A percentile compares a stretch with the other conserved stretches of the same genome.
Conservation (phyloP, 1,140 invertebrate species). For the Cherax quadricarinatus region DNA sequence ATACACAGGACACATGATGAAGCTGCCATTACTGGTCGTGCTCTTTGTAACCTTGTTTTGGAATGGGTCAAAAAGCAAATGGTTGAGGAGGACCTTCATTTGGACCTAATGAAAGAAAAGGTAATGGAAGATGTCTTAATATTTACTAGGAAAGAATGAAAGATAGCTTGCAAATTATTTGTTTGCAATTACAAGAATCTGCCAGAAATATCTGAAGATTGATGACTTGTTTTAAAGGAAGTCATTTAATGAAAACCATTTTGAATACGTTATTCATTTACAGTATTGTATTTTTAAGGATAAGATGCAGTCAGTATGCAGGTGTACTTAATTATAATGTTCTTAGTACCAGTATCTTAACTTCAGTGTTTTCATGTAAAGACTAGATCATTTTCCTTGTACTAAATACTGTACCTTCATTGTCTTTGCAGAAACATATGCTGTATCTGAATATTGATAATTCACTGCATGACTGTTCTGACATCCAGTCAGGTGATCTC, state of each 20-base stretch:
- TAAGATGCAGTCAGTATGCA: too few relatives aligned
- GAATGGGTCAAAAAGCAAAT: conserved; percentile 83
- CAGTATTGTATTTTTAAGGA: too few relatives aligned
- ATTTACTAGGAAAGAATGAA: not conserved
- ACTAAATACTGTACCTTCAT: too few relatives aligned
- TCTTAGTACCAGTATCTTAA: too few relatives aligned
- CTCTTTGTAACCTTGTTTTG: conserved; percentile 83
- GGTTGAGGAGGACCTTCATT: conserved; percentile 77
- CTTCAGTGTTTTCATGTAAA: too few relatives aligned
- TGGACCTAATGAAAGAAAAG: conserved; percentile 78
- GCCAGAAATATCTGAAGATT: not conserved
- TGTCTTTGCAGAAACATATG: conserved; percentile 82
- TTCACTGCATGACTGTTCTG: conserved; percentile 87
- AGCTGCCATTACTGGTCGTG: conserved; percentile 79
- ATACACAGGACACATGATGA: conserved; percentile 82
- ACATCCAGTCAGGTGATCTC: conserved; percentile 83
- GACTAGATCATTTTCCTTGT: too few relatives aligned
- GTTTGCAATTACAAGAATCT: not conserved
- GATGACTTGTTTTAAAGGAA: not conserved
- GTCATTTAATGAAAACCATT: too few relatives aligned
- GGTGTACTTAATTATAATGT: too few relatives aligned
- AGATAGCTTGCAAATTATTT: conserved; percentile 6
- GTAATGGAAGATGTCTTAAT: conserved; percentile 66
- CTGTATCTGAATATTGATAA: conserved; percentile 86
- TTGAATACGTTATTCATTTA: too few relatives aligned